These are phyloP conservation scores for Galerucella calmariensis DNA, from an alignment of 2,888 invertebrate genomes.

Conservation along the genomic window DNA sequence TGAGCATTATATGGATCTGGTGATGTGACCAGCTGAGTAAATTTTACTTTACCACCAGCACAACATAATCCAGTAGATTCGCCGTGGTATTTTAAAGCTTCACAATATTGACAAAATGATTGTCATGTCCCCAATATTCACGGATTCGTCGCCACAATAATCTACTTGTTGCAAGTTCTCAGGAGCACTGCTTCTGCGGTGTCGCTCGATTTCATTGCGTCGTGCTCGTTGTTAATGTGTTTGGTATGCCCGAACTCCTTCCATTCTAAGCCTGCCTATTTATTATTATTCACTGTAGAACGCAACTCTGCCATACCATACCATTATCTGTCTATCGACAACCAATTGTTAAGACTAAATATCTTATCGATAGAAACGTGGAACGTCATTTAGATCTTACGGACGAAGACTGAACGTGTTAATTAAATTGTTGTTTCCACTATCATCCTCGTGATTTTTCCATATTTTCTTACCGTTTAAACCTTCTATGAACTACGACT, in stretches of 20 bases:
- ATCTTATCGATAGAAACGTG: conserved; percentile 49
- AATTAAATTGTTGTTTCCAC: no score
- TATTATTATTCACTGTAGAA: neutral
- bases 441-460: no score
- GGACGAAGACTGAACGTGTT: neutral
- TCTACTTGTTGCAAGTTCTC: neutral
- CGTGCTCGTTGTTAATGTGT: neutral
- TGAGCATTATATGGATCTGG: neutral
- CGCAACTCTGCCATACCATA: neutral
- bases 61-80: neutral
- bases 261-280: neutral
- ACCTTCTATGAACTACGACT: neutral
- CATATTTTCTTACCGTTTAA: neutral
- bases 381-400: neutral
- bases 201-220: neutral
- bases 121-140: neutral
- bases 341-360: no score
- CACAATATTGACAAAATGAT: neutral
- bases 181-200: neutral
- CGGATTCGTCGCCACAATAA: neutral
- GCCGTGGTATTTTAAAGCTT: neutral
- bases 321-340: neutral
- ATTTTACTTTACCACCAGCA: neutral
- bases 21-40: neutral
- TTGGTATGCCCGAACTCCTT: neutral